These are phyloP conservation scores for Poecilia gillii DNA, from an alignment of 2,797 vertebrate species.

Conservation along the genomic window DNA sequence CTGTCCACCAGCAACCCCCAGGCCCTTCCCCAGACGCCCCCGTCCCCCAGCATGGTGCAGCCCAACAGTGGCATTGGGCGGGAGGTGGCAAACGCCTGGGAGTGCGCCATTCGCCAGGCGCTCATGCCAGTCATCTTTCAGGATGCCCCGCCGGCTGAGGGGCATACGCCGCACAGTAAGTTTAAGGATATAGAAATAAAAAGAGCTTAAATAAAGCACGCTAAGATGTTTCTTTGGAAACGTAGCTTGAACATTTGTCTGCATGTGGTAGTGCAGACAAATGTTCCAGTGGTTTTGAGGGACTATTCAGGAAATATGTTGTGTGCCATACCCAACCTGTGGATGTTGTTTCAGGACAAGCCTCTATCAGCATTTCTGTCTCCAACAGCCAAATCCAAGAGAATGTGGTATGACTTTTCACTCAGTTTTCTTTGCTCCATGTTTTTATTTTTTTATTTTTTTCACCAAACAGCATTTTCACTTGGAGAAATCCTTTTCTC, in stretches of 20 bases:
- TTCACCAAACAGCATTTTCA: neutral
- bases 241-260: neutral
- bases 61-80: slow-evolving; percentile 84
- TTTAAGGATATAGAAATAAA: slow-evolving; percentile 6
- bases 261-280: neutral
- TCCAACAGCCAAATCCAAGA: slow-evolving; percentile 93
- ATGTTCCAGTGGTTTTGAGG: neutral
- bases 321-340: neutral
- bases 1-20: slow-evolving; percentile 51
- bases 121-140: slow-evolving; percentile 90
- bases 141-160: slow-evolving; percentile 77
- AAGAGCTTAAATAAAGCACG: slow-evolving; percentile 1
- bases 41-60: slow-evolving; percentile 76
- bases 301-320: no score
- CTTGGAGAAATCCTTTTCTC: neutral
- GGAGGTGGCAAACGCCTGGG: slow-evolving; percentile 87
- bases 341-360: slow-evolving; percentile 82
- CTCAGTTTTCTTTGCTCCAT: neutral
- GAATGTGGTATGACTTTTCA: slow-evolving; percentile 84
- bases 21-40: slow-evolving; percentile 55
- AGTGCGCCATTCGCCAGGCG: slow-evolving; percentile 89
- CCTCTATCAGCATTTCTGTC: slow-evolving; percentile 90
- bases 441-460: neutral
- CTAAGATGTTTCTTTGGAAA: neutral
- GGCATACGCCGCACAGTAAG: slow-evolving; percentile 80